phyloP scores from a whole-genome alignment of 2,888 invertebrate species.

The Microctonus hyperodae region DNA sequence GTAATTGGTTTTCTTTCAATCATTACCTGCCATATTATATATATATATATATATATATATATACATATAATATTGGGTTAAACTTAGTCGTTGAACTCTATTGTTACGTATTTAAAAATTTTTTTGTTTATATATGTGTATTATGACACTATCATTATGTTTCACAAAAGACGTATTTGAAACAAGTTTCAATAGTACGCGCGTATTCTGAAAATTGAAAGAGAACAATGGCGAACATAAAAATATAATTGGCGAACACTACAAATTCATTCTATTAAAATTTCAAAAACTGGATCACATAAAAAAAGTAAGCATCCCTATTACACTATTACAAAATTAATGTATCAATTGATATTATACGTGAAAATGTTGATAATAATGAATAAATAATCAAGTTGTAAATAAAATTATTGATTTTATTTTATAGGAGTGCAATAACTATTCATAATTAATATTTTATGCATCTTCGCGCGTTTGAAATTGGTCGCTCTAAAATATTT shows the following conservation, averaged over 20 bases:
- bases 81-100: slow-evolving; percentile 32
- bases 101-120: slow-evolving; percentile 37
- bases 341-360: background rate
- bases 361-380: slow-evolving; percentile 4
- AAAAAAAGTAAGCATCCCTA: background rate
- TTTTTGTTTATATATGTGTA: slow-evolving; percentile 10
- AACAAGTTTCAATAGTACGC: background rate
- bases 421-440: slow-evolving; percentile 36
- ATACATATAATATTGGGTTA: slow-evolving; percentile 21
- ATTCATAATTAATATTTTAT: slow-evolving; percentile 20
- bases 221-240: background rate
- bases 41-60: too few species aligned
- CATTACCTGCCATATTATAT: too few species aligned
- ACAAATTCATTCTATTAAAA: background rate
- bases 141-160: slow-evolving; percentile 9
- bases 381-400: slow-evolving; percentile 15
- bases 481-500: background rate
- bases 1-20: too few species aligned
- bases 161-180: background rate
- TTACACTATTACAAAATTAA: background rate
- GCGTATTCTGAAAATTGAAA: background rate
- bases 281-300: background rate
- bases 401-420: slow-evolving; percentile 50
- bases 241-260: background rate
- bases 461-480: slow-evolving; percentile 14